These are phyloP conservation scores for Ectobius pallidus DNA, from an alignment of 2,888 invertebrate species.

Conservation along the genomic window DNA sequence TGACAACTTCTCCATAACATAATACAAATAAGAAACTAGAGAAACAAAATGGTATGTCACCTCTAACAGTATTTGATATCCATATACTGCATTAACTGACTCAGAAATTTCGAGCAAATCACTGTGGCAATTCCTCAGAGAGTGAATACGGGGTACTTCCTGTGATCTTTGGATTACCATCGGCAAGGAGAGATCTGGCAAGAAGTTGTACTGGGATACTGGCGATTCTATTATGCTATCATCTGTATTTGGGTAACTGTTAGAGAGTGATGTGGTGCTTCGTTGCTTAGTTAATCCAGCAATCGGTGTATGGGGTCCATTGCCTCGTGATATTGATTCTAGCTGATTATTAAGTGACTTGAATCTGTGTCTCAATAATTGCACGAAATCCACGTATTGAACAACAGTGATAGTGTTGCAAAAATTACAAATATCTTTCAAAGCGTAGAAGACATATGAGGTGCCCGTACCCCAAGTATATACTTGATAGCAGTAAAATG, in stretches of 20 bases:
- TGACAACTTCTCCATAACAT: background rate
- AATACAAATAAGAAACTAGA: background rate
- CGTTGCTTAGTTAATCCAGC: background rate
- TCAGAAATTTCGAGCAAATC: background rate
- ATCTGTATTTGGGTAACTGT: background rate
- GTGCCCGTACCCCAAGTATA: background rate
- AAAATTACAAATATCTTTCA: background rate
- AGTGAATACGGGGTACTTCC: background rate
- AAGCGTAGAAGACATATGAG: background rate
- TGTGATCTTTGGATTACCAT: background rate
- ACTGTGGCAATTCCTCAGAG: background rate
- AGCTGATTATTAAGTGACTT: background rate
- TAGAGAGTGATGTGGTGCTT: too few species aligned
- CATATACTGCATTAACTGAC: background rate
- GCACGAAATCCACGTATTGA: background rate
- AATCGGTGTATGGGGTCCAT: background rate
- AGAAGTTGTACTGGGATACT: background rate
- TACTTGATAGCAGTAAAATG: constrained; percentile 8
- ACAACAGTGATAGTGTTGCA: background rate
- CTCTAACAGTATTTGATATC: background rate
- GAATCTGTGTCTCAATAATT: background rate
- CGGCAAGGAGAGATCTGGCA: background rate
- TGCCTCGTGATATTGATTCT: background rate
- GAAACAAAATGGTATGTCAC: background rate
- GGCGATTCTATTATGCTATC: background rate